A percentile compares a stretch with the other conserved stretches of the same genome.
Evolutionary conservation across 2,113 vertebrate genomes (phyloP).

Genomic region (Calyptomena viridis): DNA sequence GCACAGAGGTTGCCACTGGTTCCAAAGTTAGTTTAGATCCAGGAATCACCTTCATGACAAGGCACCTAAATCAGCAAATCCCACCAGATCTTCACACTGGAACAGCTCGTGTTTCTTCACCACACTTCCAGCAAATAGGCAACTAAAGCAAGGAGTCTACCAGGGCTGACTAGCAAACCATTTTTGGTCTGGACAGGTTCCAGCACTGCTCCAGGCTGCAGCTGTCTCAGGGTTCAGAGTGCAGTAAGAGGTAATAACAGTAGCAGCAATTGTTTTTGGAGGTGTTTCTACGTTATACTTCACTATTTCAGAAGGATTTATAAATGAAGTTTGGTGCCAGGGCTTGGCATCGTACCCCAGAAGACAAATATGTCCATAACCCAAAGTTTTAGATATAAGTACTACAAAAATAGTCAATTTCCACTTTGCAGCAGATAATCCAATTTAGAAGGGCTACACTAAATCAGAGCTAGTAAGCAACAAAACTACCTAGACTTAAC

Average conservation of each 20-base stretch:
- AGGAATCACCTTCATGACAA: background rate
- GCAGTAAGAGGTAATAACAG: background rate
- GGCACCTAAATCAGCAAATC: background rate
- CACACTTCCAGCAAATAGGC: background rate
- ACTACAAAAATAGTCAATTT: background rate
- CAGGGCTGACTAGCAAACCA: background rate
- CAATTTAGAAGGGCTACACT: background rate
- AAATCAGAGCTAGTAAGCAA: background rate
- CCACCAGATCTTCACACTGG: background rate
- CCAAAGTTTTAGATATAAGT: background rate
- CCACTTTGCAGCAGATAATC: background rate
- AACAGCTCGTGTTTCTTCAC: background rate
- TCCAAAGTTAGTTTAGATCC: background rate
- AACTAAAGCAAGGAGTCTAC: fast-evolving
- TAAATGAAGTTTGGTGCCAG: background rate
- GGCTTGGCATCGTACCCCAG: background rate
- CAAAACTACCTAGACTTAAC: background rate
- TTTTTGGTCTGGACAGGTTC: background rate
- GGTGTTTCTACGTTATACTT: background rate
- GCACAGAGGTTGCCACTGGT: background rate
- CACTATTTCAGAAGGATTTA: background rate
- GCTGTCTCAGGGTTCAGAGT: background rate
- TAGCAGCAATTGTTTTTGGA: fast-evolving
- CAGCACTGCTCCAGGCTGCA: background rate
- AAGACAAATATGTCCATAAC: background rate